These are phyloP conservation scores for Clepsis dumicolana DNA, from an alignment of 2,888 invertebrate genomes.

Conservation along the genomic window DNA sequence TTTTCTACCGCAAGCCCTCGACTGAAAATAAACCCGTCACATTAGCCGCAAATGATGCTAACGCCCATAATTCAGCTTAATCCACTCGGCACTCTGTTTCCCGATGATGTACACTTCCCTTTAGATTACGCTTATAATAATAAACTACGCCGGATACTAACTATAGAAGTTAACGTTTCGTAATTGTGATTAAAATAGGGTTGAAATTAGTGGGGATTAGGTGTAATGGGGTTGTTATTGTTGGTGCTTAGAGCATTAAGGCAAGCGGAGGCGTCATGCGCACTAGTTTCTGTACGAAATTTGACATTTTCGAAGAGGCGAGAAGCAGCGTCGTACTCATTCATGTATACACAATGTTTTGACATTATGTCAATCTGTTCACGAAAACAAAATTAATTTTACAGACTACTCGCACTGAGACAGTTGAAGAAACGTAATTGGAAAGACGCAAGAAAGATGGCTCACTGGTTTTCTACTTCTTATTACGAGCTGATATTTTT, in stretches of 20 bases:
- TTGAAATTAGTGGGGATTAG: slow-evolving; percentile 19
- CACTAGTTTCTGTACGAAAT: no score
- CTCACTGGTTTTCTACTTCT: no score
- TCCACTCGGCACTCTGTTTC: slow-evolving; percentile 24
- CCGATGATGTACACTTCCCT: slow-evolving; percentile 54
- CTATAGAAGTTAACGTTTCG: background rate
- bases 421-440: no score
- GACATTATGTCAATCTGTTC: no score
- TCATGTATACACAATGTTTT: no score
- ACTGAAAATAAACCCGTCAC: slow-evolving; percentile 48
- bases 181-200: slow-evolving; percentile 17
- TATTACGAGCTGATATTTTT: no score
- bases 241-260: background rate
- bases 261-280: background rate
- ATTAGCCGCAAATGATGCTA: slow-evolving; percentile 41
- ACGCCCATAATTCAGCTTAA: slow-evolving; percentile 47
- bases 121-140: slow-evolving; percentile 59
- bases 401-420: no score
- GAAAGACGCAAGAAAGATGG: no score
- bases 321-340: no score
- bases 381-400: no score
- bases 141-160: slow-evolving; percentile 54
- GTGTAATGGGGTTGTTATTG: slow-evolving; percentile 25
- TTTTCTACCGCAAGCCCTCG: background rate
- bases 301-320: no score